Evolutionary conservation across 2,888 invertebrate genomes (phyloP), one percentile per base, ranked within the genome.

Genomic region (Hololepta plana): DNA sequence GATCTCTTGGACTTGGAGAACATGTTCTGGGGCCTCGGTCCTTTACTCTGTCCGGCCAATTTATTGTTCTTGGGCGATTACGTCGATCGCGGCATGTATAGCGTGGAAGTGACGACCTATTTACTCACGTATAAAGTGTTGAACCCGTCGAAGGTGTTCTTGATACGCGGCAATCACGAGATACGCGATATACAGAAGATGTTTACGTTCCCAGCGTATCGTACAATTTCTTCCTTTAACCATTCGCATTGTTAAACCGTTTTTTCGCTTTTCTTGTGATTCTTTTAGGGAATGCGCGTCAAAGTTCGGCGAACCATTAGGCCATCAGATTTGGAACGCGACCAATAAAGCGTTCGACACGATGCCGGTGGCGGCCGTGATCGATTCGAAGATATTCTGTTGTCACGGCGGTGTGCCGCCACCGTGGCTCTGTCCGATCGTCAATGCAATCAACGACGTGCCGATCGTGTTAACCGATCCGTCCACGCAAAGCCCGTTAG

Each of bases 371-470:
- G 75, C 76, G 8, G 79, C 76, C 2, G 60, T 69, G 5, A 62
- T 80, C n/a, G 79, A 79, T 47, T 42, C 38, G 3, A 42, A 73
- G 71, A 62, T 79, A 25, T 79, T 79, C 44, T 79, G 77, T 51
- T 73, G 72, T 30, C 80, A 80, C 48, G 80, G 80, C 9, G 80
- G 80, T 4, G 75, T 79, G 30, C 77, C 77, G 1, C 72, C 72
- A 1, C 69, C 72, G 2, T 68, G 62, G 64, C 54, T 69, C 32
- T 70, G 71, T 37, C 70, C 70, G 0, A 55, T 63, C 13, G 57
- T 70, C 19, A 49, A 61, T 2, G 64, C 66, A 8, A 72, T 77
- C 15, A 68, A 72, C 43, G 61, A 63, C 30, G 67, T 79, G 31
- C 74, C 73, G 0, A 58, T 59, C 20, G 72, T 73, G 0, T 52